Base-by-base conservation (phyloP, 2,888 invertebrate species). In the Brachyptera risi region DNA sequence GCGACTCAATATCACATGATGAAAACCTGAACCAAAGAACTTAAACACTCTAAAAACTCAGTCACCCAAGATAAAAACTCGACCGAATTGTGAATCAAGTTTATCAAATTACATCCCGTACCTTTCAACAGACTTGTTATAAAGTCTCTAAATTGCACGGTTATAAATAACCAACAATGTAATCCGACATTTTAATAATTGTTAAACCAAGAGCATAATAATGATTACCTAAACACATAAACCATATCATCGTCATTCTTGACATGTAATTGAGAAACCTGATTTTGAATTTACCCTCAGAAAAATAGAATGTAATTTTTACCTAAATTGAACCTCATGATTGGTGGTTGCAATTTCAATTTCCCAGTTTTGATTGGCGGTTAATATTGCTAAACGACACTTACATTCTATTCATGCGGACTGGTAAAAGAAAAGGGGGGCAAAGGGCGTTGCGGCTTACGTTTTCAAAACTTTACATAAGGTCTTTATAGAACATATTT, bases 281-380 rank as follows among this genome's bases (percentile, higher is more conserved):
- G n/a, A n/a, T n/a, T n/a, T n/a, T n/a, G n/a, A n/a, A n/a, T n/a
- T n/a, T n/a, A n/a, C n/a, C n/a, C n/a, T n/a, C n/a, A 5, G 9
- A 4, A 17, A 44, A 44, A 19, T 11, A 44, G 19, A 17, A 11
- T 19, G 44, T 44, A 44, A 44, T 47, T 50, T 54, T 54, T 40
- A n/a, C n/a, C n/a, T n/a, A 60, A 60, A 54, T 54, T 44, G 54
- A 15, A 37, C 54, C 23, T 56, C 54, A 54, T 60, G 60, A 60
- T 60, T 60, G 60, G 60, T 42, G 54, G 60, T 40, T 59, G 21
- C 23, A 3, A 38, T 51, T 59, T 54, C 60, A 40, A 24, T 57
- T 49, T 42, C 40, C 24, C 40, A 37, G 37, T 23, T 26, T 19
- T 60, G 50, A 60, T 60, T 60, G 60, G 60, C 54, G 60, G 60